A percentile compares a stretch with the other conserved stretches of the same genome.
phyloP scores from a whole-genome alignment of 1,140 invertebrate species.

The Armadillidium nasatum region DNA sequence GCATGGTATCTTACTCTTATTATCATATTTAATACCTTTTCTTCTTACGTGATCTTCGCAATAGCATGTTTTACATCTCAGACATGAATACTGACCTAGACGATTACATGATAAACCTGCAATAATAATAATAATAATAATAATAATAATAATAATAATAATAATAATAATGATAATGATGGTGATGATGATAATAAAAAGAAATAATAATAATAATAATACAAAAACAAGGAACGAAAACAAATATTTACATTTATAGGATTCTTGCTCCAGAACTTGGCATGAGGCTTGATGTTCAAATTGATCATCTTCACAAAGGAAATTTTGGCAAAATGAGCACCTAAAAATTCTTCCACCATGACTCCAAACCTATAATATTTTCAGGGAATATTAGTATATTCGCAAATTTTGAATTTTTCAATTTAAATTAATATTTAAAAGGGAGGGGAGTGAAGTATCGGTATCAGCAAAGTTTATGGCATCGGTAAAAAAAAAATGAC shows the following conservation, averaged over 20 bases:
- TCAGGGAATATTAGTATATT: too few relatives aligned
- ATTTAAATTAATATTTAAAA: neutral
- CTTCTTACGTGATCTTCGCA: conserved; percentile 93
- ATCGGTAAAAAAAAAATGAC: neutral
- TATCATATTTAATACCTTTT: conserved; percentile 88
- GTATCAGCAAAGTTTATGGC: too few relatives aligned
- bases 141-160: neutral
- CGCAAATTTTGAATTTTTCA: too few relatives aligned
- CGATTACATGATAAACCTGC: conserved; percentile 86
- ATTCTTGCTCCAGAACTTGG: conserved; percentile 85
- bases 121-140: conserved; percentile 34
- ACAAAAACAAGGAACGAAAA: neutral
- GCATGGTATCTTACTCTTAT: conserved; percentile 82
- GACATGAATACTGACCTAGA: conserved; percentile 87
- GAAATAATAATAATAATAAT: neutral
- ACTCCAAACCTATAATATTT: conserved; percentile 78
- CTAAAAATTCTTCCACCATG: conserved; percentile 88
- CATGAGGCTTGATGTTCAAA: conserved; percentile 98
- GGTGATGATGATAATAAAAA: neutral
- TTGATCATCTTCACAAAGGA: conserved; percentile 95
- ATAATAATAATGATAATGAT: neutral
- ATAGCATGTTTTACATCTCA: conserved; percentile 90
- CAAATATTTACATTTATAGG: conserved; percentile 74
- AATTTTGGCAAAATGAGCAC: conserved; percentile 85
- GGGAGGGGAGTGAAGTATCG: neutral